Base-by-base conservation (phyloP, 2,797 vertebrate genomes). In the Mormyrus proboscirostris region DNA sequence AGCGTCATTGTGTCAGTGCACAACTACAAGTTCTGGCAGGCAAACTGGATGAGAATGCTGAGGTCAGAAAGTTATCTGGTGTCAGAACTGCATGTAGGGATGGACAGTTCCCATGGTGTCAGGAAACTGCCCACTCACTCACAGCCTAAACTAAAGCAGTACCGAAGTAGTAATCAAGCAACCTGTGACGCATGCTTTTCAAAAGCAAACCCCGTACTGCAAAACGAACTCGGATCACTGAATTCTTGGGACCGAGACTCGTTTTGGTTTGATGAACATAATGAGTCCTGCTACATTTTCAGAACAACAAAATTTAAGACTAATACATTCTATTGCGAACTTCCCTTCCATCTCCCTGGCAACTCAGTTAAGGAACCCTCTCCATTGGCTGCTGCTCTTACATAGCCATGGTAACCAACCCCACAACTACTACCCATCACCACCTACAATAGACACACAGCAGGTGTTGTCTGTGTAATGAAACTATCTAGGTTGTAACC, bases 391-490 rank as follows among this genome's bases (percentile, higher is more conserved):
- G 29, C 76, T 38, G 53, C 59, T 44, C 79, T 91, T 65, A 62
- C 22, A 88, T 87, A 88, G 89, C 90, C 88, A 90, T 90, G 53
- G 90, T 86, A 90, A 91, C 57, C 69, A 79, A 55, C 44, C 51
- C n/a, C 47, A 84, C 82, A 84, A 84, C 51, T 41, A 44, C 51
- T 84, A 47, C 87, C 69, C 59, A 88, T 55, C 44, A 83, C 49
- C n/a, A 19, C 83, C 49, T 87, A 62, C 73, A 87, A 88, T 44
- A 22, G 47, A 44, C 73, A 84, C 19, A 41, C 84, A 47, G 49
- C 41, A 69, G 44, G 89, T 88, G 14, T 29, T 47, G 55, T 22
- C 50, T 55, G 16, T 53, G 76, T 49, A 69, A 73, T 44, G 86
- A 53, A 49, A 9, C 84, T 47, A 79, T 22, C 1, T 44, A 85